Evolutionary conservation across 2,113 vertebrate genomes (phyloP).

Genomic region (Pseudonaja textilis): DNA sequence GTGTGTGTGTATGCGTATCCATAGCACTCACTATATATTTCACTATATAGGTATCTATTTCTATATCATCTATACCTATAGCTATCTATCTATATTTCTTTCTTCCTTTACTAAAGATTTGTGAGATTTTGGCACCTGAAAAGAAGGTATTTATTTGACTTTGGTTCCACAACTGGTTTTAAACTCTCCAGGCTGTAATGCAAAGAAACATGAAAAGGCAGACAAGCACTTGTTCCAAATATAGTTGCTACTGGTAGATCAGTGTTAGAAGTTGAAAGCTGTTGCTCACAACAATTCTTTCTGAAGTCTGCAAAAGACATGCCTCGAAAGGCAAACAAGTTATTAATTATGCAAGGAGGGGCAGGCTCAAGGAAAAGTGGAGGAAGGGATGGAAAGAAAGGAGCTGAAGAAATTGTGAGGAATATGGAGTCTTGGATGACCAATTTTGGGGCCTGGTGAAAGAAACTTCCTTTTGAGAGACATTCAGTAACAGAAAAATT

Average conservation of each 20-base stretch:
- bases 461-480: slow-evolving; percentile 58
- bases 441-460: slow-evolving; percentile 62
- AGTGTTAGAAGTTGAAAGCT: slow-evolving; percentile 66
- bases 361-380: not conserved
- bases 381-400: not conserved
- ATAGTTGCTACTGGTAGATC: slow-evolving; percentile 58
- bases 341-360: not conserved
- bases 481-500: slow-evolving; percentile 62
- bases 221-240: slow-evolving; percentile 67
- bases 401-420: slow-evolving; percentile 62
- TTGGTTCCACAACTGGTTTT: slow-evolving; percentile 26
- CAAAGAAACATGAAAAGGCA: slow-evolving; percentile 65
- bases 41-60: not conserved
- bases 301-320: slow-evolving; percentile 65
- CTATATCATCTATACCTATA: not conserved
- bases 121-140: slow-evolving; percentile 44
- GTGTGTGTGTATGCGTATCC: not conserved
- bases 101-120: slow-evolving; percentile 47
- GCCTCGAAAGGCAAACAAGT: slow-evolving; percentile 67
- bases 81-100: not conserved
- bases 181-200: slow-evolving; percentile 54
- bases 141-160: slow-evolving; percentile 54
- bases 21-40: not conserved
- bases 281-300: slow-evolving; percentile 71
- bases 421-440: slow-evolving; percentile 47